Conservation (phyloP, 2,888 invertebrate species). For the Ochropleura leucogaster region DNA sequence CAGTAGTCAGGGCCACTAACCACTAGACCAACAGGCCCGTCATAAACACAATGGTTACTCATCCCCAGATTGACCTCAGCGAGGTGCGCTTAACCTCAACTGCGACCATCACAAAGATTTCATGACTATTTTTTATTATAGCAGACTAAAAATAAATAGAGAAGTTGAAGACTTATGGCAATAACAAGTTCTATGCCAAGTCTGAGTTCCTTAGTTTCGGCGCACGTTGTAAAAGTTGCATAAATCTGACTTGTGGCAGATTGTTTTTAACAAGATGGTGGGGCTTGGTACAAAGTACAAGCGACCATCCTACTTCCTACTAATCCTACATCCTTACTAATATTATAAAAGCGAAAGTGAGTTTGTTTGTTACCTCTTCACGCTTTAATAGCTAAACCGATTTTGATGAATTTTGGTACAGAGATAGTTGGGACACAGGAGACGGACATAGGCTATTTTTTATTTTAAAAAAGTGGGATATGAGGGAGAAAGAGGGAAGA, state of each 20-base stretch:
- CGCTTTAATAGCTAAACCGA: too few species aligned
- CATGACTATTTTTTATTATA: constrained; percentile 1
- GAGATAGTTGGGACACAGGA: too few species aligned
- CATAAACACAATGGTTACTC: too few species aligned
- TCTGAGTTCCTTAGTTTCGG: constrained; percentile 38
- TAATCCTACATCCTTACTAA: too few species aligned
- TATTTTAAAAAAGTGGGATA: too few species aligned
- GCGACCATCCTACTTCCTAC: background rate
- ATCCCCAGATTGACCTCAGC: background rate
- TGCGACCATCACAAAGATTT: background rate
- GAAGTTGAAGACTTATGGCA: constrained; percentile 16
- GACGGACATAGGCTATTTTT: too few species aligned
- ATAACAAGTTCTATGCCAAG: constrained; percentile 24
- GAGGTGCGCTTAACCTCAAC: background rate
- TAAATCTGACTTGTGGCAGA: constrained; percentile 76
- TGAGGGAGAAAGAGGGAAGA: too few species aligned
- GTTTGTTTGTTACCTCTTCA: too few species aligned
- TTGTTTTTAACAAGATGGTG: constrained; percentile 73
- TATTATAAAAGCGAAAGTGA: too few species aligned
- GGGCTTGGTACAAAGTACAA: constrained; percentile 42
- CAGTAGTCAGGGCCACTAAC: too few species aligned
- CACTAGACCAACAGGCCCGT: too few species aligned
- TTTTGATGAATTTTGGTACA: too few species aligned
- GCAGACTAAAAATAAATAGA: background rate
- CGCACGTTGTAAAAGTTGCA: constrained; percentile 72